Conservation (phyloP, 2,888 invertebrate species). For the Pomacea canaliculata region DNA sequence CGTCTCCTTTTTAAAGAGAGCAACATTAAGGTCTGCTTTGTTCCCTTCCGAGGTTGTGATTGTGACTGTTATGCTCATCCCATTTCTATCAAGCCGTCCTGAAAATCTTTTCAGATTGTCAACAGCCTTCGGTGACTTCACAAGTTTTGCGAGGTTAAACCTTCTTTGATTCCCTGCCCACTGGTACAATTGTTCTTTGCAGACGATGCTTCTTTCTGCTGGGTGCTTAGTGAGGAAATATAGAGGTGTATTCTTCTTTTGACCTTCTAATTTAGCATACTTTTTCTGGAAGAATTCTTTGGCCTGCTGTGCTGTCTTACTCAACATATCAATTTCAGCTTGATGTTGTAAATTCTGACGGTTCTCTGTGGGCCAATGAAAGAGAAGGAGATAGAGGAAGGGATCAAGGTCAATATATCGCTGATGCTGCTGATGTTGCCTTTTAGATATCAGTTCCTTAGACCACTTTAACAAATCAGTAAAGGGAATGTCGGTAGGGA, state of each 20-base stretch:
- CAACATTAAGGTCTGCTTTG: not conserved
- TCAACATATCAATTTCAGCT: not conserved
- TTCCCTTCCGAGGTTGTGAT: not conserved
- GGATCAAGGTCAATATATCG: conserved; percentile 12
- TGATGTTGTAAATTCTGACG: not conserved
- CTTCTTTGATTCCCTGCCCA: not conserved
- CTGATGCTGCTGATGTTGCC: not conserved
- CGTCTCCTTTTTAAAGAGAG: conserved; percentile 7
- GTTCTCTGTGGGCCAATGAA: conserved; percentile 3
- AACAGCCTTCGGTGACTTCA: not conserved
- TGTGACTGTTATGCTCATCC: not conserved
- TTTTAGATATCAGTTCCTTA: not conserved
- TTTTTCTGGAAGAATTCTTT: not conserved
- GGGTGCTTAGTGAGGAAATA: conserved; percentile 11
- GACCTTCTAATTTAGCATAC: no score
- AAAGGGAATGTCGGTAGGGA: not conserved
- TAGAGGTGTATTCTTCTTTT: not conserved
- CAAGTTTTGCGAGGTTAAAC: not conserved
- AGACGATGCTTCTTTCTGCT: not conserved
- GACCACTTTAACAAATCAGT: conserved; percentile 9
- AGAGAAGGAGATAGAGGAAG: conserved; percentile 4
- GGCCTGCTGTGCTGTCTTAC: not conserved
- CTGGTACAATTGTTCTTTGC: not conserved
- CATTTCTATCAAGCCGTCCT: conserved; percentile 1
- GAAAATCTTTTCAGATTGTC: not conserved